Base-by-base conservation (phyloP, 1,140 invertebrate genomes). In the Schlechtendalia chinensis region DNA sequence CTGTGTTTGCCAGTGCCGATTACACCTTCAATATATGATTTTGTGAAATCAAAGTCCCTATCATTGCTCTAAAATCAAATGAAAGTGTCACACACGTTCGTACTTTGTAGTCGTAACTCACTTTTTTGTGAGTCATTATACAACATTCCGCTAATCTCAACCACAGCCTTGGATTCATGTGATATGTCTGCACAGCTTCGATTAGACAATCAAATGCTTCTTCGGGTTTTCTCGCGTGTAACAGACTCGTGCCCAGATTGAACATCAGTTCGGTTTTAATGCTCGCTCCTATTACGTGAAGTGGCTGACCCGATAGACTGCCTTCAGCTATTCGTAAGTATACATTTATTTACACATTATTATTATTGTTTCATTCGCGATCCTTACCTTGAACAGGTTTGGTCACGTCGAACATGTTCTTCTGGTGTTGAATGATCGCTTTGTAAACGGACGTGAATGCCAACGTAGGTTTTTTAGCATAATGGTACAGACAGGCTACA, bases 71-170 rank as follows among this genome's bases (percentile, higher is more conserved):
- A 83, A 82, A 87, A 87, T 82, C 82, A 83, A 77, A 82, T 39
- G 29, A 65, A 81, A 82, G 75, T 80, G 53, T 81, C 50, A 29
- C 63, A 71, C 81, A 82, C 32, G 14, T 14, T 11, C 27, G 32
- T 56, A 56, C 1, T 54, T 24, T 17, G 29, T 39, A 1, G 11
- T 29, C 50, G 1, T 14, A 47, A 85, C 85, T 87, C 86, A 92
- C 91, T 71, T 87, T 84, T 88, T 92, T 92, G 82, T 92, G 88
- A 59, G 89, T 88, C 85, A 90, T 89, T 80, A 94, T 92, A 85
- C 94, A 97, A 85, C 96, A 97, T 86, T 98, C 97, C 0, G 96
- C 95, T 83, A 98, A 88, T 82, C 96, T 89, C 47, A 97, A 86
- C 96, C 96, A 98, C 5, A 98, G 88, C 71, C 94, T 88, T 1